Evolutionary conservation across 1,140 invertebrate species (phyloP).

Genomic region (Magallana gigas): DNA sequence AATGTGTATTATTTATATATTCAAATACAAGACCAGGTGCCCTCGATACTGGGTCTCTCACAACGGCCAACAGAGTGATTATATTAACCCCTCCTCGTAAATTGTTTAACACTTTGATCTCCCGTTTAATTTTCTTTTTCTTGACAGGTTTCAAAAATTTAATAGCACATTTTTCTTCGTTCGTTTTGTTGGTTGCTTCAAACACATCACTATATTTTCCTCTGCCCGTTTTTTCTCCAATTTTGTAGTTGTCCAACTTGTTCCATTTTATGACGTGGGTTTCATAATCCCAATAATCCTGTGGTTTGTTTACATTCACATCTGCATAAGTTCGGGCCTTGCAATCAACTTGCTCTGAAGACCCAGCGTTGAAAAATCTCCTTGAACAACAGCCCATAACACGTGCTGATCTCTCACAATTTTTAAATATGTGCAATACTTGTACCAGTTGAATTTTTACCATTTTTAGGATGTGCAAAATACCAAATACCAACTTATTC

Average conservation of each 20-base stretch:
- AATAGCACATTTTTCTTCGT: conserved; percentile 99
- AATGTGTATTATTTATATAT: conserved; percentile 99
- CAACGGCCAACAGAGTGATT: conserved; percentile 98
- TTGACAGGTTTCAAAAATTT: conserved; percentile 99
- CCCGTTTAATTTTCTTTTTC: conserved; percentile 99
- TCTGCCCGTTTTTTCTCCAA: conserved; percentile 98
- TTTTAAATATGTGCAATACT: too few relatives aligned
- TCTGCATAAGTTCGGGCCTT: conserved; percentile 98
- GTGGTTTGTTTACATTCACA: conserved; percentile 97
- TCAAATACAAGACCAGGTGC: conserved; percentile 99
- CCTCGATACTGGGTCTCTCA: conserved; percentile 99
- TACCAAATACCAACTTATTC: too few relatives aligned
- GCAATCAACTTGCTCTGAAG: conserved; percentile 86
- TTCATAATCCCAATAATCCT: conserved; percentile 99
- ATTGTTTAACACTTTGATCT: conserved; percentile 99
- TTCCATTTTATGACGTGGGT: conserved; percentile 94
- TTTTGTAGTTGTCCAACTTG: conserved; percentile 99
- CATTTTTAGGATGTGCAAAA: too few relatives aligned
- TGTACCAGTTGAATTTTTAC: too few relatives aligned
- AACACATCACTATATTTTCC: conserved; percentile 99
- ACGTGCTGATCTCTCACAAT: too few relatives aligned
- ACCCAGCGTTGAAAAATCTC: not conserved
- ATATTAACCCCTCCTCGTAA: conserved; percentile 99
- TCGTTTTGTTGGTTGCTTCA: conserved; percentile 98
- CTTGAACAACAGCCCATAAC: not conserved